phyloP scores from a whole-genome alignment of 2,113 vertebrate genomes.

The Dissostichus mawsoni region DNA sequence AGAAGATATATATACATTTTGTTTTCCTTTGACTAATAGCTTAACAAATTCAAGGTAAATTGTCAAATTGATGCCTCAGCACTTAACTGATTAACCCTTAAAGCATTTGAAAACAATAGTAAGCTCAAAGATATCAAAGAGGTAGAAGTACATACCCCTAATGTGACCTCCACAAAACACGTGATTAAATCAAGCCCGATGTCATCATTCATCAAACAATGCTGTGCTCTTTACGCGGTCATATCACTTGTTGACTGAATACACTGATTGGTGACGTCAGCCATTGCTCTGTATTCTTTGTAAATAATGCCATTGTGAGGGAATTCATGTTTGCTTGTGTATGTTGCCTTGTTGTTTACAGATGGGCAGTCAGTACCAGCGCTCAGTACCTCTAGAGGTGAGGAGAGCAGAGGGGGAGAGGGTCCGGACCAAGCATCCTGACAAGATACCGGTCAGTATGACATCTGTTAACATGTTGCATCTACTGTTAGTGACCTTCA shows the following conservation, averaged over 20 bases:
- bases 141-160: neutral
- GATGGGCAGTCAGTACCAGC: slow-evolving; percentile 86
- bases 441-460: slow-evolving; percentile 86
- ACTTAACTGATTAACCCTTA: no score
- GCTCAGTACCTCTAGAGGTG: slow-evolving; percentile 83
- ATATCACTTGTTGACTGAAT: slow-evolving; percentile 39
- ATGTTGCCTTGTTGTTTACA: slow-evolving; percentile 52
- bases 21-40: no score
- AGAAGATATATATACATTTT: no score
- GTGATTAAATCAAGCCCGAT: slow-evolving; percentile 1
- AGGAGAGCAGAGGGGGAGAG: slow-evolving; percentile 86
- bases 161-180: neutral
- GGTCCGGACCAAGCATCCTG: slow-evolving; percentile 86
- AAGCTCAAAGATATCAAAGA: neutral
- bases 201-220: slow-evolving; percentile 14
- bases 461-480: neutral
- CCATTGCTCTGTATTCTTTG: slow-evolving; percentile 37
- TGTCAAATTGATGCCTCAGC: neutral
- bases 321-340: slow-evolving; percentile 39
- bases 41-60: no score
- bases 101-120: neutral
- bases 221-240: slow-evolving; percentile 5
- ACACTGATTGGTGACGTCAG: slow-evolving; percentile 43
- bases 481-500: neutral
- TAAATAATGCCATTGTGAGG: slow-evolving; percentile 57